Percentiles rank a stretch among this genome's conserved stretches.
These are phyloP conservation scores for Karalla daura DNA, from an alignment of 2,797 vertebrate species.

Conservation along the genomic window DNA sequence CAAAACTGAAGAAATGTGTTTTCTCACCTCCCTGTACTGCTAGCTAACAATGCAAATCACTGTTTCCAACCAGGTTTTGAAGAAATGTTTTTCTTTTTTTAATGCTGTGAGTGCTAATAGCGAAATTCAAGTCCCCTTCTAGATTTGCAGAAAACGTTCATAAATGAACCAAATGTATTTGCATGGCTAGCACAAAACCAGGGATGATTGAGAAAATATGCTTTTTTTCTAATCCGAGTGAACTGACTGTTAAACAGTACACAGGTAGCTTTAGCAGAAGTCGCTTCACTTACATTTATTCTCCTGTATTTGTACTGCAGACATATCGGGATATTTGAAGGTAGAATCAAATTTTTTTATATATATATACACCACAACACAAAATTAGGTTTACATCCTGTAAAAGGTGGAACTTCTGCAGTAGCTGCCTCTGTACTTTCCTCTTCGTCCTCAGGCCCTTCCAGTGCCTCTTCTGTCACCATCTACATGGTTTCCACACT, in stretches of 20 bases:
- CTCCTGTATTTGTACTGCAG: conserved; percentile 4
- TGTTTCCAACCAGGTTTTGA: conserved; percentile 1
- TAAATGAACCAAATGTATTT: not conserved
- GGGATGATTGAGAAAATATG: not conserved
- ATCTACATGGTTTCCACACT: conserved; percentile 41
- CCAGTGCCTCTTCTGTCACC: conserved; percentile 68
- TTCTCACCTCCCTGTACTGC: not conserved
- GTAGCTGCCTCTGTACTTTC: conserved; percentile 36
- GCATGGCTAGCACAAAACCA: not conserved
- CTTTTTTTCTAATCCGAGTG: conserved; percentile 10
- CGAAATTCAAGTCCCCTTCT: not conserved
- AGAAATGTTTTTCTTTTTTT: not conserved
- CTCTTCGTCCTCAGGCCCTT: conserved; percentile 79
- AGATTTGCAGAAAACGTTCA: not conserved
- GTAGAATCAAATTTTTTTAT: not conserved
- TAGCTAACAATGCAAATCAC: not conserved
- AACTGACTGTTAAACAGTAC: conserved; percentile 18
- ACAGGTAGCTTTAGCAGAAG: conserved; percentile 26
- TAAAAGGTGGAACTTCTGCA: conserved; percentile 26
- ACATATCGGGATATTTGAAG: not conserved
- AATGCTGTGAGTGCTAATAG: not conserved
- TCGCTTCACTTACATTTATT: conserved; percentile 15
- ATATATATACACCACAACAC: not conserved
- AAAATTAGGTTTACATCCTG: conserved; percentile 23
- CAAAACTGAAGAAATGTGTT: not conserved